Evolutionary conservation across 2,888 invertebrate genomes (phyloP), one percentile per base, ranked within the genome.

Genomic region (Stictocephala bisonia): DNA sequence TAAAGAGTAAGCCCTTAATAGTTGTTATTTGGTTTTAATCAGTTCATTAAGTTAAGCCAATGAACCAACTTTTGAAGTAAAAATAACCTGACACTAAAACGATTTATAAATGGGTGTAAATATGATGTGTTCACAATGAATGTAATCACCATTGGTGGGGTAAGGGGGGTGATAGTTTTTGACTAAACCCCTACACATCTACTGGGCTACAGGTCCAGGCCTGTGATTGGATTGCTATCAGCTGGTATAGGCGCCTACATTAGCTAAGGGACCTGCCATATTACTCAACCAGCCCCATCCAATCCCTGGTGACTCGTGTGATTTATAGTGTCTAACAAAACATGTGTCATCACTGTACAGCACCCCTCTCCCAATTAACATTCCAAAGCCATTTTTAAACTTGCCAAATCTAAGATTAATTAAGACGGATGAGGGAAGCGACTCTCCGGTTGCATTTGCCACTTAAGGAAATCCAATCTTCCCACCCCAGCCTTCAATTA

Each of bases 381-480:
- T 60, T 60, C 60, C 60, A 40, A 31, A 60, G 35, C 60, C 69
- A 69, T 69, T 69, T 69, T 69, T 69, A 69, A 69, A 51, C 24
- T 69, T 41, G 53, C 69, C 29, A 69, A 69, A 69, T 69, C 69
- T 51, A 56, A 69, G 69, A 69, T 69, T 69, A 69, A 69, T 69
- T 69, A 69, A 69, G 69, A 69, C 53, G 69, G 41, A 69, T 69
- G 69, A 51, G 40, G 29, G 22, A 51, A 22, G 27, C 41, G 69
- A 40, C 56, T 27, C 51, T 22, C 35, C 53, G 35, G 41, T 53
- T 53, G 69, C 56, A 53, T 69, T 69, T 69, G 31, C 69, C 69
- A 69, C 69, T 69, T 69, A 69, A 69, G 69, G 69, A 69, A 69
- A 69, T 69, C 69, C 69, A 69, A 69, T 69, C 69, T 69, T 35